These are phyloP conservation scores for Miniopterus natalensis DNA, from an alignment of 2,113 vertebrate species.

Conservation along the genomic window DNA sequence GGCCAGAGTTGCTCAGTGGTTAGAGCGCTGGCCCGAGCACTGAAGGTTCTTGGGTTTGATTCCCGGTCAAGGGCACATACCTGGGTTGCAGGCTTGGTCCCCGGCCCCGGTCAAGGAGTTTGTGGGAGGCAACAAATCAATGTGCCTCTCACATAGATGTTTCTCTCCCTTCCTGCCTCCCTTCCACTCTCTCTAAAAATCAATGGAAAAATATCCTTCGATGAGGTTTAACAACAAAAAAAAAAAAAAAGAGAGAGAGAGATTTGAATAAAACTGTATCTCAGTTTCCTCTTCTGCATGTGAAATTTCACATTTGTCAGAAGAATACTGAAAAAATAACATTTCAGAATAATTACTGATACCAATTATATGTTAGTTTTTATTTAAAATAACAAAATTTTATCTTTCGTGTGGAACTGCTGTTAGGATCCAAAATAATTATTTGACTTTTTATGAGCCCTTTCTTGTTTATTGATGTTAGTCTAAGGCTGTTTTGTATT, in stretches of 20 bases:
- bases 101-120: too few species aligned
- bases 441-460: conserved; percentile 21
- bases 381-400: conserved; percentile 31
- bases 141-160: too few species aligned
- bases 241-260: not conserved
- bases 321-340: not conserved
- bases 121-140: too few species aligned
- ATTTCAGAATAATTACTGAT: not conserved
- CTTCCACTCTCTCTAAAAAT: too few species aligned
- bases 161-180: too few species aligned
- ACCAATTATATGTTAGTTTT: not conserved
- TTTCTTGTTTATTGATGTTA: not conserved
- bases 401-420: not conserved
- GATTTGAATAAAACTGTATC: not conserved
- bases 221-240: too few species aligned
- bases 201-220: too few species aligned
- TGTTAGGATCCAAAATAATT: conserved; percentile 10
- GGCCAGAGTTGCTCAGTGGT: too few species aligned
- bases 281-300: not conserved
- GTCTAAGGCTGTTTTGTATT: not conserved
- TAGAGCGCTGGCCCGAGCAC: too few species aligned
- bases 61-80: too few species aligned
- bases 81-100: too few species aligned
- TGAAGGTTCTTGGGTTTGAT: too few species aligned
- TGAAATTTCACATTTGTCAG: conserved; percentile 18